Conservation (phyloP, 2,888 invertebrate genomes). For the Drosophila algonquin region DNA sequence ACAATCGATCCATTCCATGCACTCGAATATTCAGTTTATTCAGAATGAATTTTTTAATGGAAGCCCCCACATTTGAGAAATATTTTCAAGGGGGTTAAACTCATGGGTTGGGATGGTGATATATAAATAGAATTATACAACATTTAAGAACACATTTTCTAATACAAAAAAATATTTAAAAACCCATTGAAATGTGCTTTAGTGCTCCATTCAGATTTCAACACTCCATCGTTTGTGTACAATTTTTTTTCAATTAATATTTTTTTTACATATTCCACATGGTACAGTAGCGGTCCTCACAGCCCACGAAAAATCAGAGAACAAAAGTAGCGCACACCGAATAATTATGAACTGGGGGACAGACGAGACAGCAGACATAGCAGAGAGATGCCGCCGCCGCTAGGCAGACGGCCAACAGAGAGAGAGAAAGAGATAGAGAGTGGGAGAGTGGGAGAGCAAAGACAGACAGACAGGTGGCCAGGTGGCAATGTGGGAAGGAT, state of each 20-base stretch:
- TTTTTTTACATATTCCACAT: constrained; percentile 9
- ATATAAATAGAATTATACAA: constrained; percentile 1
- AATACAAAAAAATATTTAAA: not conserved
- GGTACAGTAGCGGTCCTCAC: not conserved
- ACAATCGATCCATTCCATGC: not conserved
- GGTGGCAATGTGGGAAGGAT: constrained; percentile 45
- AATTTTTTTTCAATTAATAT: not conserved
- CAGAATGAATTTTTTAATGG: not conserved
- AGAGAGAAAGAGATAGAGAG: constrained; percentile 5
- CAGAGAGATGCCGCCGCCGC: constrained; percentile 18
- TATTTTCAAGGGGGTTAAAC: not conserved
- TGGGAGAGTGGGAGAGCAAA: constrained; percentile 1
- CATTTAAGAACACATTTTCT: constrained; percentile 5
- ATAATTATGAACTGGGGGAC: constrained; percentile 41
- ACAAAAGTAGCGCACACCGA: constrained; percentile 25
- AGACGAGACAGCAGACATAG: constrained; percentile 5
- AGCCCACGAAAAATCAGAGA: constrained; percentile 7
- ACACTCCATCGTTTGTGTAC: not conserved
- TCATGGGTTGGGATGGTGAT: not conserved
- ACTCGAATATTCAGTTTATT: not conserved
- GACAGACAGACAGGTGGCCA: constrained; percentile 15
- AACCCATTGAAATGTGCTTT: not conserved
- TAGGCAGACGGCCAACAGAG: constrained; percentile 5
- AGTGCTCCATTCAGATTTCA: constrained; percentile 8
- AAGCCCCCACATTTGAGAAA: not conserved